Percentiles rank a stretch among this genome's conserved stretches.
These are phyloP conservation scores for Drosophila demipolita DNA, from an alignment of 2,888 invertebrate genomes.

Conservation along the genomic window DNA sequence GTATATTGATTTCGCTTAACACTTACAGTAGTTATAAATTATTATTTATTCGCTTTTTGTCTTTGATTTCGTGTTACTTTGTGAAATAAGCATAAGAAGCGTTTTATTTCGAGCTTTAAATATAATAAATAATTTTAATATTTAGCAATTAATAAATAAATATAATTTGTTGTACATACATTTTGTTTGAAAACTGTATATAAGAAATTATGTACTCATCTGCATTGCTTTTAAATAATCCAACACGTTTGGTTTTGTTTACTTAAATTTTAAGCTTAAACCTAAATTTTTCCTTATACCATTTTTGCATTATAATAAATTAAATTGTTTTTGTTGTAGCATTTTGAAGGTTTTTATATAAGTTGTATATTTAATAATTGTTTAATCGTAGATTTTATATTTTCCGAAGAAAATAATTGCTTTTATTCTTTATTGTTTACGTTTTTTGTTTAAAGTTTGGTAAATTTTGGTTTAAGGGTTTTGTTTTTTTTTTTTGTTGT, in stretches of 20 bases:
- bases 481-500: constrained; percentile 8
- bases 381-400: constrained; percentile 55
- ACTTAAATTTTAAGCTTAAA: constrained; percentile 58
- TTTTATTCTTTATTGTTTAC: constrained; percentile 71
- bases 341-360: constrained; percentile 42
- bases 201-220: constrained; percentile 29
- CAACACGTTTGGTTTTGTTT: constrained; percentile 45
- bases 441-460: constrained; percentile 33
- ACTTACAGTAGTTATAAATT: constrained; percentile 60
- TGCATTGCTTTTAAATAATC: constrained; percentile 63
- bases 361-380: constrained; percentile 34
- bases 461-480: constrained; percentile 15
- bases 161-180: constrained; percentile 42
- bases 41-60: constrained; percentile 34
- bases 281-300: constrained; percentile 30
- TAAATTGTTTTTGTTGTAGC: constrained; percentile 29
- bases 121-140: constrained; percentile 33
- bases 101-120: constrained; percentile 37
- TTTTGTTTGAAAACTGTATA: constrained; percentile 21
- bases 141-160: constrained; percentile 66
- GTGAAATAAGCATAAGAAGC: constrained; percentile 68
- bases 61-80: constrained; percentile 51
- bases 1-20: constrained; percentile 50
- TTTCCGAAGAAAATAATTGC: constrained; percentile 80
- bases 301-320: constrained; percentile 36